Evolutionary conservation across 2,888 invertebrate species (phyloP).

Genomic region (Xanthostigma xanthostigma): DNA sequence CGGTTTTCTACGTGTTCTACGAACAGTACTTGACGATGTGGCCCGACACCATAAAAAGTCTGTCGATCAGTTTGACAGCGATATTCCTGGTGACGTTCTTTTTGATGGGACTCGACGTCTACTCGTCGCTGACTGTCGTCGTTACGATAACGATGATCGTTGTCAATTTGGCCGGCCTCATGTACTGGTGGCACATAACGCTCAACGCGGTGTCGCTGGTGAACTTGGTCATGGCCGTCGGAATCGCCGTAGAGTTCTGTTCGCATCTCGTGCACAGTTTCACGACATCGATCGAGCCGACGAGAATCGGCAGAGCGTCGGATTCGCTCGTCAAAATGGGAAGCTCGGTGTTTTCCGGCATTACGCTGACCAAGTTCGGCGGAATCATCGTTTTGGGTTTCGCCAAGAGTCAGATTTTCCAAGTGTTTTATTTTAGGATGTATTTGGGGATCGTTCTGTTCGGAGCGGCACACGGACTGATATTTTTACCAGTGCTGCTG

Average conservation of each 20-base stretch:
- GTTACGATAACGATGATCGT: constrained; percentile 90
- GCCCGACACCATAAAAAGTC: constrained; percentile 73
- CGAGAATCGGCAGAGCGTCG: constrained; percentile 60
- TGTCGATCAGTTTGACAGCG: constrained; percentile 78
- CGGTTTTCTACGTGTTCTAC: constrained; percentile 95
- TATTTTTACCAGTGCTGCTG: constrained; percentile 93
- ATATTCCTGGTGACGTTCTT: constrained; percentile 89
- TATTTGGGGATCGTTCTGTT: constrained; percentile 94
- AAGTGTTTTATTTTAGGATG: constrained; percentile 93
- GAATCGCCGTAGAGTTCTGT: constrained; percentile 97
- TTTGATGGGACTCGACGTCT: constrained; percentile 85
- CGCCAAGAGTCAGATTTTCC: constrained; percentile 95
- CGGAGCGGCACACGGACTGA: constrained; percentile 92
- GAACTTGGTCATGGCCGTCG: constrained; percentile 94
- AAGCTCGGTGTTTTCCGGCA: constrained; percentile 90
- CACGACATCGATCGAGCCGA: constrained; percentile 57
- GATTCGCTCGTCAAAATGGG: constrained; percentile 85
- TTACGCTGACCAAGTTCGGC: constrained; percentile 94
- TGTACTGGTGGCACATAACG: constrained; percentile 94
- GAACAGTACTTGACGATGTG: constrained; percentile 97
- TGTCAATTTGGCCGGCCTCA: constrained; percentile 81
- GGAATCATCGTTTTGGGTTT: constrained; percentile 94
- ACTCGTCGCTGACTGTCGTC: constrained; percentile 76
- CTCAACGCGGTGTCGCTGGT: constrained; percentile 95
- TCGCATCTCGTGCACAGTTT: constrained; percentile 93